phyloP scores from a whole-genome alignment of 30 jellyfish, hydroid and myxozoan genomes.

The Aurelia aurita complex sp. Pacific region DNA sequence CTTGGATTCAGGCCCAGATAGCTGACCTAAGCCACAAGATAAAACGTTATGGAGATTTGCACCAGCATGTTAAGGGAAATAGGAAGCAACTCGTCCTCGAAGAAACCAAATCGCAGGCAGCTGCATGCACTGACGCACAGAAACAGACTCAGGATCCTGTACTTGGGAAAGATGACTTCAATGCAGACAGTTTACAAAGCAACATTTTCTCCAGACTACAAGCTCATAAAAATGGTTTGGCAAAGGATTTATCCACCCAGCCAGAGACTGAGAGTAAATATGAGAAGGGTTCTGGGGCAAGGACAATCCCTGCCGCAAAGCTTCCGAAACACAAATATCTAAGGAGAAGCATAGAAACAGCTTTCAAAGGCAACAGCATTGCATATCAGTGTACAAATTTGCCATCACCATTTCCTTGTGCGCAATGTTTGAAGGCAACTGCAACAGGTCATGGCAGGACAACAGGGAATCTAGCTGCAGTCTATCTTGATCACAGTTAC shows the following conservation, averaged over 20 bases:
- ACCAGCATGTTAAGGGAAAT: constrained; percentile 36
- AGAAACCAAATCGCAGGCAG: constrained; percentile 13
- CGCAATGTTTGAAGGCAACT: constrained; percentile 60
- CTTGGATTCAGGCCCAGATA: constrained; percentile 85
- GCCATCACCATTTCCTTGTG: constrained; percentile 70
- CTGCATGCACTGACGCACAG: constrained; percentile 6
- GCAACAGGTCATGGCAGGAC: constrained; percentile 28
- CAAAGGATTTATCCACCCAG: constrained; percentile 39
- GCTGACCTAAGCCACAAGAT: constrained; percentile 81
- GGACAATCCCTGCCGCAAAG: constrained; percentile 50
- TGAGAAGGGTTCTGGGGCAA: constrained; percentile 63
- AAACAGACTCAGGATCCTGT: constrained; percentile 25
- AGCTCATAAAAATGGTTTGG: constrained; percentile 65
- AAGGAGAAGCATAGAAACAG: constrained; percentile 36
- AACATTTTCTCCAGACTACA: constrained; percentile 51
- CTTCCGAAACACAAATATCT: constrained; percentile 65
- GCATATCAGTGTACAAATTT: constrained; percentile 48
- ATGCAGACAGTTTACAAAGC: constrained; percentile 43
- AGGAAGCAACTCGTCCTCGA: constrained; percentile 47
- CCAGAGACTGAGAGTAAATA: constrained; percentile 25
- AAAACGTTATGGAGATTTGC: constrained; percentile 70
- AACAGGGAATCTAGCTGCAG: constrained; percentile 53
- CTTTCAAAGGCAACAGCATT: constrained; percentile 22
- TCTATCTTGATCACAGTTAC: constrained; percentile 62
- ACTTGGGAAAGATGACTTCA: constrained; percentile 34